Evolutionary conservation across 2,888 invertebrate genomes (phyloP).

Genomic region (Drosophila antonietae): DNA sequence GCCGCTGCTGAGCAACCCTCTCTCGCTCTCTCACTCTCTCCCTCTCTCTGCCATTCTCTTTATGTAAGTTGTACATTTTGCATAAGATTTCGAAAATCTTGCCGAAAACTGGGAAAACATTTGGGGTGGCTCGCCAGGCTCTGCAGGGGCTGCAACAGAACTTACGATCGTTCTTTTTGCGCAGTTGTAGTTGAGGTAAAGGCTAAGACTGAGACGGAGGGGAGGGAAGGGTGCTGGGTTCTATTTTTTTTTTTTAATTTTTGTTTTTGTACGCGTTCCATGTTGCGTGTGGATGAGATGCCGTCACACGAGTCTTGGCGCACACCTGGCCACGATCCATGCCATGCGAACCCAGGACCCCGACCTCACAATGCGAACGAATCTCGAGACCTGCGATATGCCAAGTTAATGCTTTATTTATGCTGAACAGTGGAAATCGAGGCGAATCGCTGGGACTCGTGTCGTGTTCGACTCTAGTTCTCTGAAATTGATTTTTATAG

Average conservation of each 20-base stretch:
- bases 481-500: conserved; percentile 35
- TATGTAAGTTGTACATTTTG: conserved; percentile 65
- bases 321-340: conserved; percentile 82
- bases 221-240: not conserved
- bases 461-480: conserved; percentile 24
- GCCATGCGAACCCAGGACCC: conserved; percentile 59
- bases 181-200: conserved; percentile 14
- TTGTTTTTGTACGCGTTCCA: conserved; percentile 44
- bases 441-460: not conserved
- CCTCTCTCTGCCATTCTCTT: not conserved
- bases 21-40: not conserved
- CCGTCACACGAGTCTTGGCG: conserved; percentile 76
- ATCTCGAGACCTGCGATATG: conserved; percentile 43
- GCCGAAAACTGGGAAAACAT: conserved; percentile 29
- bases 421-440: conserved; percentile 39
- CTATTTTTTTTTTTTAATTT: too few species aligned
- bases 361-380: conserved; percentile 33
- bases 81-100: conserved; percentile 70
- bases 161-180: conserved; percentile 74
- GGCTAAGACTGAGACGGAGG: not conserved
- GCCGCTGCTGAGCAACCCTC: conserved; percentile 42
- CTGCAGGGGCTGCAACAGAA: conserved; percentile 44
- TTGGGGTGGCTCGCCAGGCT: conserved; percentile 52
- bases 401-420: conserved; percentile 75
- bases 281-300: conserved; percentile 61